phyloP scores from a whole-genome alignment of 2,113 vertebrate genomes.

The Ictalurus furcatus region DNA sequence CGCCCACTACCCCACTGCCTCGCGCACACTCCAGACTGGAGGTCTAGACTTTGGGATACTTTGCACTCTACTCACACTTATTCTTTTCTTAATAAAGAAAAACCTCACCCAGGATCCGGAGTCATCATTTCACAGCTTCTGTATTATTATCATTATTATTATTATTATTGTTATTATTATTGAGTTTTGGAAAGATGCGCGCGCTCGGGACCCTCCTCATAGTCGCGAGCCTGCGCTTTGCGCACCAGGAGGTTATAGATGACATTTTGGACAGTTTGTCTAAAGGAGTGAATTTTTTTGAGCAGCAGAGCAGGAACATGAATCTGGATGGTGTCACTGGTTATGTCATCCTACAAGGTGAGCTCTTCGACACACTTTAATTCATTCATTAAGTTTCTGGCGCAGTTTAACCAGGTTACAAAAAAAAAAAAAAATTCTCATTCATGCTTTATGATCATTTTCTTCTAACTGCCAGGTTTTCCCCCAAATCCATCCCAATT shows the following conservation, averaged over 20 bases:
- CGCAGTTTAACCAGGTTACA: neutral
- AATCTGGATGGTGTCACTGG: slow-evolving; percentile 82
- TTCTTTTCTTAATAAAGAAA: neutral
- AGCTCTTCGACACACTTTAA: slow-evolving; percentile 3
- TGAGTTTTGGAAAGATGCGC: slow-evolving; percentile 54
- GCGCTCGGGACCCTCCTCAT: slow-evolving; percentile 53
- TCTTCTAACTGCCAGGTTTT: neutral
- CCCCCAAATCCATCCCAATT: neutral
- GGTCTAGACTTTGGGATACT: neutral
- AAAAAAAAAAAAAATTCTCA: neutral
- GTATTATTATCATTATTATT: neutral
- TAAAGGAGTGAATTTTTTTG: slow-evolving; percentile 74
- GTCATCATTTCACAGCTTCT: neutral
- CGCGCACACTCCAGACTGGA: neutral
- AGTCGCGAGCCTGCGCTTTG: slow-evolving; percentile 45
- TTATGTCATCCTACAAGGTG: slow-evolving; percentile 80
- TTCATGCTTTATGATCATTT: neutral
- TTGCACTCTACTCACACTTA: neutral
- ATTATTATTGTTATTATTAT: neutral
- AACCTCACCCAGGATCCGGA: neutral
- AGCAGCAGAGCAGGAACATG: slow-evolving; percentile 71
- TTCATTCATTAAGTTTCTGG: neutral
- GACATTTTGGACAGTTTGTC: slow-evolving; percentile 74
- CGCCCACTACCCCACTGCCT: neutral
- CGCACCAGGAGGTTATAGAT: slow-evolving; percentile 67